A percentile compares a stretch with the other conserved stretches of the same genome.
These are phyloP conservation scores for Melipona quadrifasciata DNA, from an alignment of 1,140 invertebrate genomes.

Conservation along the genomic window DNA sequence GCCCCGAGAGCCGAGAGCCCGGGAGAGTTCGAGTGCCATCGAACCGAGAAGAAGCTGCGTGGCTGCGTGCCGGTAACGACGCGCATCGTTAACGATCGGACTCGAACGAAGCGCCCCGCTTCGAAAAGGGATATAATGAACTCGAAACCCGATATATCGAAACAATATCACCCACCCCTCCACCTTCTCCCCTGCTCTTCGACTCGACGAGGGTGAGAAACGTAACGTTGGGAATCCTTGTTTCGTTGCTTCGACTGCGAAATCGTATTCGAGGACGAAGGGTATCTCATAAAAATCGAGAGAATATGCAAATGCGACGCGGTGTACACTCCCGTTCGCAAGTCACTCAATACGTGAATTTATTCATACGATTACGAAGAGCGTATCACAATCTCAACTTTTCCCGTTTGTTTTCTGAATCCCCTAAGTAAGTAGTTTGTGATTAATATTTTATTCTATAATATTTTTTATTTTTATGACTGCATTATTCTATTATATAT, in stretches of 20 bases:
- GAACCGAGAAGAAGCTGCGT: slow-evolving; percentile 43
- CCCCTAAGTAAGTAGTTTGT: too few species aligned
- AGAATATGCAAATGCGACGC: background rate
- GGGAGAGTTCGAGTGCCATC: slow-evolving; percentile 42
- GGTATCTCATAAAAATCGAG: background rate
- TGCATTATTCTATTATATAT: too few species aligned
- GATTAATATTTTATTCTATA: too few species aligned
- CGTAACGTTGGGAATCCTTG: background rate
- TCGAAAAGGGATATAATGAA: slow-evolving; percentile 32
- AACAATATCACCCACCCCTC: slow-evolving; percentile 1
- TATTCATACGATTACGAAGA: too few species aligned
- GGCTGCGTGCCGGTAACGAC: slow-evolving; percentile 45
- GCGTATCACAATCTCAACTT: too few species aligned
- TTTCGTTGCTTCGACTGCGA: background rate
- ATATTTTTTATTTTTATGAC: too few species aligned
- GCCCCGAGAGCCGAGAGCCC: background rate
- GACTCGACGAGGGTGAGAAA: background rate
- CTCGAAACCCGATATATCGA: slow-evolving; percentile 42
- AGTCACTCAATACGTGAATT: too few species aligned
- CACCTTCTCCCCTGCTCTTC: too few species aligned
- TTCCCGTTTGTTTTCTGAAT: too few species aligned
- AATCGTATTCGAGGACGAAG: background rate
- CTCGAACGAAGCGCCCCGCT: slow-evolving; percentile 1
- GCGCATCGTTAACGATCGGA: slow-evolving; percentile 46
- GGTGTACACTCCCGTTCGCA: too few species aligned